Evolutionary conservation across 2,797 vertebrate species (phyloP), one percentile per base, ranked within the genome.

Genomic region (Manis pentadactyla): DNA sequence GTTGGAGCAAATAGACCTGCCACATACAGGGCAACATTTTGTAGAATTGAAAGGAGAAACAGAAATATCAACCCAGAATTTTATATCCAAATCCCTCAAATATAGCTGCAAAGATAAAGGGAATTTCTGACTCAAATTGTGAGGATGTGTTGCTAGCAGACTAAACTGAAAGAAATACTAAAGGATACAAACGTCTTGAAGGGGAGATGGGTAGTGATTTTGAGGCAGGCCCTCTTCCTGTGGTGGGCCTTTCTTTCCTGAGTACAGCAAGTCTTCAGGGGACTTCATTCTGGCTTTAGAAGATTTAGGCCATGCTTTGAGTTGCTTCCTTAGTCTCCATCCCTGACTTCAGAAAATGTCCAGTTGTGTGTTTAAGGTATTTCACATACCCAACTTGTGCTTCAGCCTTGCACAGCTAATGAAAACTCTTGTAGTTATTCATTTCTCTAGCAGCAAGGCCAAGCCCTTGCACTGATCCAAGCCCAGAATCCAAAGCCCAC

Each of bases 361-460:
- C 13, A 2, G 11, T 0, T 64, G 18, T 51, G 82, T 6, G 17
- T 37, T 25, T 8, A 15, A 7, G 17, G 15, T 2, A 15, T 23
- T 5, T 79, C 55, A 46, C n/a, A 34, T 17, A 34, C 3, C 0
- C 8, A 11, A 3, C 4, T 10, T 29, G 73, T 77, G 4, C 17
- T 29, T 5, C 18, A 46, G 14, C 64, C 55, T 46, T 19, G 9
- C 19, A 3, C 34, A n/a, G 0, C 8, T 10, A 42, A 27, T 34
- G 14, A 13, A 37, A 51, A 18, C n/a, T 71, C 25, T 57, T 13
- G 10, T 19, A 14, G 12, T 23, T 5, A 7, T n/a, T 71, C 27
- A 63, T 63, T 27, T 34, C 11, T 75, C 18, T 14, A 37, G 18
- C 5, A 3, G 9, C 29, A 57, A 73, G 29, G 15, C 42, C 57